Conservation (phyloP, 2,888 invertebrate species). For the Pyrrhia umbra region DNA sequence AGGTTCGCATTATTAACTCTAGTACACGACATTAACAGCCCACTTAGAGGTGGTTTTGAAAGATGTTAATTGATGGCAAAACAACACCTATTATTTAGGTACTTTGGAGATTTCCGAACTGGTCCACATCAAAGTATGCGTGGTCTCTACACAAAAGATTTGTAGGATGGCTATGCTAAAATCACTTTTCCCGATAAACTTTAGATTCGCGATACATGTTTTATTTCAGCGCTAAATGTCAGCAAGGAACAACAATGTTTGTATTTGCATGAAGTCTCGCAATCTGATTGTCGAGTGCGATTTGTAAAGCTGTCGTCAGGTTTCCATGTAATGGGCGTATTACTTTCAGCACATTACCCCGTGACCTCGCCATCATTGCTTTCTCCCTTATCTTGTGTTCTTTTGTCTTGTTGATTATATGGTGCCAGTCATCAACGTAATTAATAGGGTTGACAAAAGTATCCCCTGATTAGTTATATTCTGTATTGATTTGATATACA, state of each 20-base stretch:
- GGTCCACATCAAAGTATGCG: background rate
- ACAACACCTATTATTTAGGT: conserved; percentile 37
- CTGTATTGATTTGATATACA: background rate
- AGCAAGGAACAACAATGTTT: conserved; percentile 49
- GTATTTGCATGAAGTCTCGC: conserved; percentile 60
- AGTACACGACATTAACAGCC: conserved; percentile 38
- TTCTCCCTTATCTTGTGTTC: conserved; percentile 63
- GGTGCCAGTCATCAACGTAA: conserved; percentile 39
- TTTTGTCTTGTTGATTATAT: conserved; percentile 50
- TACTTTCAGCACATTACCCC: conserved; percentile 71
- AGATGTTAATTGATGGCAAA: conserved; percentile 41
- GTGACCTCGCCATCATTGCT: conserved; percentile 69
- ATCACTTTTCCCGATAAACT: conserved; percentile 59
- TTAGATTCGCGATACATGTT: conserved; percentile 53
- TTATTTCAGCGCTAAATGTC: conserved; percentile 58
- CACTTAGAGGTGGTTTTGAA: conserved; percentile 15
- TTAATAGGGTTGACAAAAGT: conserved; percentile 34
- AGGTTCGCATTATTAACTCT: conserved; percentile 30
- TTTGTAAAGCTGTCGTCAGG: conserved; percentile 68
- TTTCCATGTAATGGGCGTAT: conserved; percentile 57
- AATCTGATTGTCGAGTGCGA: conserved; percentile 70
- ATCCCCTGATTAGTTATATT: background rate
- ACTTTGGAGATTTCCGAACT: background rate
- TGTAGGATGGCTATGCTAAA: conserved; percentile 24
- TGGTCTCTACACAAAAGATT: conserved; percentile 18